These are phyloP conservation scores for Sussaba pulchella DNA, from an alignment of 2,888 invertebrate species.

Conservation along the genomic window DNA sequence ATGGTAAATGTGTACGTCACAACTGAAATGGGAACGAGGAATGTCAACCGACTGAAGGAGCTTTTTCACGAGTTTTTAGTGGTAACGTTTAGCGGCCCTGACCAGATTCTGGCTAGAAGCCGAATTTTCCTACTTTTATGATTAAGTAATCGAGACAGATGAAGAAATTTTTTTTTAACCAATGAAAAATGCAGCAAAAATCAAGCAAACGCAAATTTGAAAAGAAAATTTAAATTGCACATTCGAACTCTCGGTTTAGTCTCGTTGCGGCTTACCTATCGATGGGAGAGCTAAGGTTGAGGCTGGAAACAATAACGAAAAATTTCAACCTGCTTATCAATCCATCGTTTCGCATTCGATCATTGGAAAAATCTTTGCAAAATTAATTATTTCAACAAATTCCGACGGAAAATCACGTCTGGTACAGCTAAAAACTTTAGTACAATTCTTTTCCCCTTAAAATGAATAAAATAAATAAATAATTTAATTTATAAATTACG, in stretches of 20 bases:
- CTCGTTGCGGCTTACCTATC: constrained; percentile 79
- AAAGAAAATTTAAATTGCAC: constrained; percentile 60
- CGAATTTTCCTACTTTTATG: background rate
- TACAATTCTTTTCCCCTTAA: constrained; percentile 18
- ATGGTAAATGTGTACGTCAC: constrained; percentile 33
- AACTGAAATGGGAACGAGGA: constrained; percentile 41
- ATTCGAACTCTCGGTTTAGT: constrained; percentile 48
- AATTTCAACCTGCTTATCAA: background rate
- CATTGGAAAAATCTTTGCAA: background rate
- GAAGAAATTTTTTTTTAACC: no score
- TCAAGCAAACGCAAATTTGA: constrained; percentile 55
- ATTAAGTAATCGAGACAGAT: background rate
- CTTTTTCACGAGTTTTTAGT: background rate
- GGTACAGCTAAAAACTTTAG: no score
- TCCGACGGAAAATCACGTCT: no score
- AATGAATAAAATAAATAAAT: constrained; percentile 5
- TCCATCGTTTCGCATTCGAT: background rate
- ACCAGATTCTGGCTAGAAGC: no score
- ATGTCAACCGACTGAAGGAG: constrained; percentile 36
- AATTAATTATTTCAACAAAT: background rate
- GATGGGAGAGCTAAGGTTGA: constrained; percentile 78
- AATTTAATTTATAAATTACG: no score
- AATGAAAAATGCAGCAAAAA: constrained; percentile 32
- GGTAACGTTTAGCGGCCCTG: background rate
- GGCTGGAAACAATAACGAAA: constrained; percentile 76